Evolutionary conservation across 2,113 vertebrate genomes (phyloP), one percentile per base, ranked within the genome.

Genomic region (Suncus etruscus): DNA sequence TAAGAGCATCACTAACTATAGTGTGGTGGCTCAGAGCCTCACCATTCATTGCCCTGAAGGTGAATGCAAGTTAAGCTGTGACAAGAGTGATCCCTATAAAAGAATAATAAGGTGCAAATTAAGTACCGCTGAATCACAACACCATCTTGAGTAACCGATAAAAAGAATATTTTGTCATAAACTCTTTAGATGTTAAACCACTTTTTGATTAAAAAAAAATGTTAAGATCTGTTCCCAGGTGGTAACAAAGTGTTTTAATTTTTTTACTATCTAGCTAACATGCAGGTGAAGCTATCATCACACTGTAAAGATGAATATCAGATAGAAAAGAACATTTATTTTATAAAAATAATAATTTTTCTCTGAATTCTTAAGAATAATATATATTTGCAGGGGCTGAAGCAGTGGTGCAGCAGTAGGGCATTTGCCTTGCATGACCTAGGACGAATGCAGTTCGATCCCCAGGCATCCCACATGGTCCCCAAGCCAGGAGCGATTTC

Each of bases 301-400:
- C 29, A 89, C 14, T 79, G 69, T 93, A 79, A 94, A 89, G 89
- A 94, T 72, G 50, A 83, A 82, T 87, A 39, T 85, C 78, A 91
- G 24, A 24, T 76, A 86, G 18, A 82, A 95, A 95, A 72, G 15
- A 92, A 94, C 25, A 51, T n/a, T n/a, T 10, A 29, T 20, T 83
- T 86, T 29, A 31, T 70, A 70, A 63, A 80, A 29, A 4, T 50
- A 14, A 45, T 16, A 63, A 39, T 85, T 92, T 91, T 47, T 76
- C 31, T 76, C 31, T 78, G n/a, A 77, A 63, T 66, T 58, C 65
- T 20, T 79, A 29, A 91, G 54, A 92, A 25, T 81, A 87, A 87
- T 11, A 88, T 32, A 90, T 87, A 50, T 45, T 8, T 58, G 6
- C 39, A 39, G 39, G 39, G 39, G 39, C 39, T 39, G 39, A 5